These are phyloP conservation scores for Scaptomyza pallida DNA, from an alignment of 1,140 invertebrate genomes.

Conservation along the genomic window DNA sequence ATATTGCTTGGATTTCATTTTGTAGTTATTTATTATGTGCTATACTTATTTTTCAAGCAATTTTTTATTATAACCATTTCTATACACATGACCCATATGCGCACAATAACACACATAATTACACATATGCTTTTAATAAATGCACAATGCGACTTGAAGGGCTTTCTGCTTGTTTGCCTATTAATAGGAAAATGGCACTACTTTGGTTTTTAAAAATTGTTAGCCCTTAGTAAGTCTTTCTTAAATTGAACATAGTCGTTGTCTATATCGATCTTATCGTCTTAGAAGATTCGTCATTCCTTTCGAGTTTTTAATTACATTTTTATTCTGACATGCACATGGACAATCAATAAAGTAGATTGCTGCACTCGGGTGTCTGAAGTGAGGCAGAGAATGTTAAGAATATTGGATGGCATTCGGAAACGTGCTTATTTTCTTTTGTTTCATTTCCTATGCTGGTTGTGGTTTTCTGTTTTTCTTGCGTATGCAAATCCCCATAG, in stretches of 20 bases:
- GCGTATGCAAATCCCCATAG: conserved; percentile 69
- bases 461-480: conserved; percentile 33
- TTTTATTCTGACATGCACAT: no score
- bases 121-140: conserved; percentile 45
- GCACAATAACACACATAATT: conserved; percentile 10
- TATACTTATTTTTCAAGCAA: conserved; percentile 59
- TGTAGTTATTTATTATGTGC: conserved; percentile 77
- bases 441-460: not conserved
- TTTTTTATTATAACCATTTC: conserved; percentile 52
- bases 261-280: no score
- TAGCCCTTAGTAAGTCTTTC: not conserved
- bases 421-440: no score
- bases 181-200: conserved; percentile 11
- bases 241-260: no score
- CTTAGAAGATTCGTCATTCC: no score
- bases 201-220: not conserved
- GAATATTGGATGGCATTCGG: no score
- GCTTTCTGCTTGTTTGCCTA: not conserved
- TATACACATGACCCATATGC: conserved; percentile 8
- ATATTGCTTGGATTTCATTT: conserved; percentile 53
- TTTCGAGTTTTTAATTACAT: no score
- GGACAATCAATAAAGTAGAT: no score
- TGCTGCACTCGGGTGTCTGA: no score
- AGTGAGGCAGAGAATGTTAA: no score
- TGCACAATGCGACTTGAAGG: conserved; percentile 45